Percentiles rank a stretch among this genome's conserved stretches.
phyloP scores from a whole-genome alignment of 2,113 vertebrate genomes.

The Oncorhynchus clarkii region DNA sequence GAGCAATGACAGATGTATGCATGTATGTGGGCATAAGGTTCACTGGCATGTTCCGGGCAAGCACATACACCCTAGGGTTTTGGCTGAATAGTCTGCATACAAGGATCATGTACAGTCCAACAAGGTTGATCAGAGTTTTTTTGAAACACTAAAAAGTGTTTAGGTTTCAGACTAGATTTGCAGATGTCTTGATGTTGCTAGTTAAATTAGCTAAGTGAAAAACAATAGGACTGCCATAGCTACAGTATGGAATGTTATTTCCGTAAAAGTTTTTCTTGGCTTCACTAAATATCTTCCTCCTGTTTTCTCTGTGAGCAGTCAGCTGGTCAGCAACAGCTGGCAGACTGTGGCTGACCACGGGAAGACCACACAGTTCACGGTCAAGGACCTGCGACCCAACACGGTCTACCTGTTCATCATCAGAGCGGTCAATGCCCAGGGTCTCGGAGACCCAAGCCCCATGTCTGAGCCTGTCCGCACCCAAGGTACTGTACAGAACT shows the following conservation, averaged over 20 bases:
- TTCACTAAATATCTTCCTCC: neutral
- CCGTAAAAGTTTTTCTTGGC: no score
- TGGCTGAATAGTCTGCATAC: neutral
- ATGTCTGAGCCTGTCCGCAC: conserved; percentile 94
- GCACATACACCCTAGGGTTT: conserved; percentile 13
- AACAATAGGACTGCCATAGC: neutral
- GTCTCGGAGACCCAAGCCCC: conserved; percentile 89
- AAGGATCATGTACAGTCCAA: neutral
- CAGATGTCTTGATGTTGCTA: neutral
- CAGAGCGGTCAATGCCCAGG: conserved; percentile 88
- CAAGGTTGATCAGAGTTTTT: neutral
- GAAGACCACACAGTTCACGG: conserved; percentile 82
- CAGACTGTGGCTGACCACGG: conserved; percentile 91
- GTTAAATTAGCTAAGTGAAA: neutral
- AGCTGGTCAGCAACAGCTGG: conserved; percentile 95
- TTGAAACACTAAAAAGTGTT: neutral
- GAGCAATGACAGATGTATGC: conserved; percentile 55
- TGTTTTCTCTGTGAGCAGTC: conserved; percentile 64
- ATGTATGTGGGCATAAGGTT: conserved; percentile 30
- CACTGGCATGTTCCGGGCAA: neutral
- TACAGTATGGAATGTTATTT: neutral
- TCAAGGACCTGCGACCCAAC: conserved; percentile 86
- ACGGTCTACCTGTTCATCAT: conserved; percentile 96
- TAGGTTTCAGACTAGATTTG: neutral
- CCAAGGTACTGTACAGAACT: conserved; percentile 78